Conservation (phyloP, 2,113 vertebrate species). For the Phylloscopus whistleri region DNA sequence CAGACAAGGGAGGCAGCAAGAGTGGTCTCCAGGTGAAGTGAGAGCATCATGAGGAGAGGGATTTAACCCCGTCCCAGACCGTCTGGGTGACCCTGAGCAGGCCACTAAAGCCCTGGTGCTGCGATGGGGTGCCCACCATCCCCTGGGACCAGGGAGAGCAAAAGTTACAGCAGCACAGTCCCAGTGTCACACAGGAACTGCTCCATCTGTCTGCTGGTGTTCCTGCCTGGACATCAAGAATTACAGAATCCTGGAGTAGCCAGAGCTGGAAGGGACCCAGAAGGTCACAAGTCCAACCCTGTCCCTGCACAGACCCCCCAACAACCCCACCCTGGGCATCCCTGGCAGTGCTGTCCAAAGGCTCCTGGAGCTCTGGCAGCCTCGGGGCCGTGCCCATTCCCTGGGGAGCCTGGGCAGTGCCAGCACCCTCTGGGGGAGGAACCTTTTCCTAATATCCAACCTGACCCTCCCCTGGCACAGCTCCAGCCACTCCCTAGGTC, state of each 20-base stretch:
- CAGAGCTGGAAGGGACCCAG: not conserved
- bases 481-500: fast-evolving
- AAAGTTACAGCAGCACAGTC: not conserved
- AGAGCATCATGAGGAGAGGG: not conserved
- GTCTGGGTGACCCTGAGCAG: not conserved
- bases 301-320: not conserved
- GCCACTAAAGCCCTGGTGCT: not conserved
- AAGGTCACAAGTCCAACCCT: not conserved
- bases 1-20: not conserved
- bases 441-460: fast-evolving
- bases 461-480: not conserved
- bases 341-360: fast-evolving
- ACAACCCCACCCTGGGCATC: not conserved
- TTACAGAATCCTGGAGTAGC: not conserved
- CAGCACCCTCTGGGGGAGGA: not conserved
- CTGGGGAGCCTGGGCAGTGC: not conserved
- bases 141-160: not conserved
- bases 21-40: not conserved
- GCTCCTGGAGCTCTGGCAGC: not conserved
- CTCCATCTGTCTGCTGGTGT: not conserved
- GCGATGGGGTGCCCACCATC: not conserved
- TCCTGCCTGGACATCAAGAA: not conserved
- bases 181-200: not conserved
- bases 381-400: fast-evolving
- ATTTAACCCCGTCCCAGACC: not conserved